phyloP scores from a whole-genome alignment of 2,797 vertebrate species.

The Molossus alvarezi region DNA sequence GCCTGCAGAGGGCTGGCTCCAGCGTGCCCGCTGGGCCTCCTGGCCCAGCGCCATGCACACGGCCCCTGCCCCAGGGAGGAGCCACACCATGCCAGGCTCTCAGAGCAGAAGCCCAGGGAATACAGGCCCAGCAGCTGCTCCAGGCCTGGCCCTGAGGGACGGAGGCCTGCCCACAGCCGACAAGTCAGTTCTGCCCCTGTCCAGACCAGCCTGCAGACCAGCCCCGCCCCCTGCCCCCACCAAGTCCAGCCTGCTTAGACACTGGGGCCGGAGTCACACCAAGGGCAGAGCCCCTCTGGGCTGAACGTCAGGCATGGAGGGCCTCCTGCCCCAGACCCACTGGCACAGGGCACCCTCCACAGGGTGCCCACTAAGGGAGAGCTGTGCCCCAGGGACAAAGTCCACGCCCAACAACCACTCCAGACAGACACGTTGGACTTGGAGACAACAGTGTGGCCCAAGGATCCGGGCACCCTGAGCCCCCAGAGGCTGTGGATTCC shows the following conservation, averaged over 20 bases:
- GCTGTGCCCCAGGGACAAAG: background rate
- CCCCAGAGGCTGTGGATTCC: background rate
- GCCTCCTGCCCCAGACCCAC: background rate
- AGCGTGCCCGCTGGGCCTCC: accelerated
- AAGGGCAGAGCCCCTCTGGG: background rate
- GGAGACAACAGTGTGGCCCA: accelerated
- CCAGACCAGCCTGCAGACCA: background rate
- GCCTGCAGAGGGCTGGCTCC: accelerated
- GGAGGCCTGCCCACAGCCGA: background rate
- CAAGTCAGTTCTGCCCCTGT: accelerated
- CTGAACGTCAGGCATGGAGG: accelerated
- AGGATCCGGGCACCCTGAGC: background rate
- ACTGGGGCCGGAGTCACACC: accelerated
- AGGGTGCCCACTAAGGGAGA: too few species aligned
- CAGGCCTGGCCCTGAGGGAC: background rate
- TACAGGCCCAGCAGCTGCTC: background rate
- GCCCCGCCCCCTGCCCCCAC: background rate
- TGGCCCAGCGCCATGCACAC: accelerated
- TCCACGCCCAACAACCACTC: background rate
- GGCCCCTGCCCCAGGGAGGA: background rate
- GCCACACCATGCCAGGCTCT: background rate
- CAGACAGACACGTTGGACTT: background rate
- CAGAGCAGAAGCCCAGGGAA: accelerated
- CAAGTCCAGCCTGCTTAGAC: background rate
- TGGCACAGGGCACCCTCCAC: accelerated